Percentiles rank a stretch among this genome's conserved stretches.
These are phyloP conservation scores for Halictus ligatus DNA, from an alignment of 2,888 invertebrate species.

Conservation along the genomic window DNA sequence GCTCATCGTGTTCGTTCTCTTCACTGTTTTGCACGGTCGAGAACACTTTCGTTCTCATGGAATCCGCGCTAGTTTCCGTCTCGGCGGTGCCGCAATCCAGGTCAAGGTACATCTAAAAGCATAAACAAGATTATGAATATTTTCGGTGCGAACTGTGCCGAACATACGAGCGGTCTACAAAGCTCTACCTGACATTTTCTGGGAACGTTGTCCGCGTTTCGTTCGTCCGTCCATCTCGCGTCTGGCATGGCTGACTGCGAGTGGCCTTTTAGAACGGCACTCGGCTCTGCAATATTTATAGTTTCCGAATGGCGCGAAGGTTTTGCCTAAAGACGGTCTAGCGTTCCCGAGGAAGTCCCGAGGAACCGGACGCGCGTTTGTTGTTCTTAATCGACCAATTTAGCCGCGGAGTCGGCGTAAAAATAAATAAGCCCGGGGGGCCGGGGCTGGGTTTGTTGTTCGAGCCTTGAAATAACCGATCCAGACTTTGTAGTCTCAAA, in stretches of 20 bases:
- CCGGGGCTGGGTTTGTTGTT: neutral
- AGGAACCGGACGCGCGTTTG: neutral
- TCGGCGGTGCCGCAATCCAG: constrained; percentile 44
- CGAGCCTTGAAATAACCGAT: neutral
- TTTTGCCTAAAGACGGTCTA: neutral
- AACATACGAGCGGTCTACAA: neutral
- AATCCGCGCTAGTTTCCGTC: constrained; percentile 1
- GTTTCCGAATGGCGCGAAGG: neutral
- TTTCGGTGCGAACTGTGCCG: neutral
- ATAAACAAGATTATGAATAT: constrained; percentile 15
- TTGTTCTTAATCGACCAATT: neutral
- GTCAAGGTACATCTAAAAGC: constrained; percentile 62
- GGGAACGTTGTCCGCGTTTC: constrained; percentile 6
- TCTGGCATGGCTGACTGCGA: constrained; percentile 20
- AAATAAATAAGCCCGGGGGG: neutral
- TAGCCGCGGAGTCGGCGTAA: neutral
- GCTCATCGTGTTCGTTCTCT: neutral
- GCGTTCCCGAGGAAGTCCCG: neutral
- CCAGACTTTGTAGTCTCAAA: neutral
- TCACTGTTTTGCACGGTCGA: neutral
- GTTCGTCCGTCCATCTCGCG: neutral
- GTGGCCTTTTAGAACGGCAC: neutral
- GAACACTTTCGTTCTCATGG: constrained; percentile 4
- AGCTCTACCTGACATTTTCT: constrained; percentile 60
- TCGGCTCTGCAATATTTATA: constrained; percentile 37